A percentile compares a stretch with the other conserved stretches of the same genome.
Evolutionary conservation across 2,888 invertebrate species (phyloP).

Genomic region (Deroplatys truncata): DNA sequence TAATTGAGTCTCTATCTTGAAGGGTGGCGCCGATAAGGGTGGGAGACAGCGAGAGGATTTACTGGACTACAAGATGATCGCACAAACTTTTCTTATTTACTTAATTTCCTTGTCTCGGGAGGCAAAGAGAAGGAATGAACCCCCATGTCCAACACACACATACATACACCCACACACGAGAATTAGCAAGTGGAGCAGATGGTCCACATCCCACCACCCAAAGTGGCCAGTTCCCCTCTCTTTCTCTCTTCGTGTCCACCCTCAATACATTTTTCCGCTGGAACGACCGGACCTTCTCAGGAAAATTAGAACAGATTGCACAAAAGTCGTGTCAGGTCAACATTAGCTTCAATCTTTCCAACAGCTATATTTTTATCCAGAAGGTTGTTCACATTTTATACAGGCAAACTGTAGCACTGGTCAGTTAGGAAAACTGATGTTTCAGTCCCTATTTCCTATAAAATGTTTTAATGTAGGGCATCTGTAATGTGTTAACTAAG

Average conservation of each 20-base stretch:
- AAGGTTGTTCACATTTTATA: too few relatives aligned
- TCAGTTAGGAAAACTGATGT: too few relatives aligned
- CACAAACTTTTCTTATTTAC: neutral
- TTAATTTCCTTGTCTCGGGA: neutral
- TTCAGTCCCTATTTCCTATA: too few relatives aligned
- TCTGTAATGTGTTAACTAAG: too few relatives aligned
- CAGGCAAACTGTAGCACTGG: too few relatives aligned
- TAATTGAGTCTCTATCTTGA: neutral
- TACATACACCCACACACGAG: neutral
- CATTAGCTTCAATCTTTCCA: neutral
- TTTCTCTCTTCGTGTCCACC: neutral
- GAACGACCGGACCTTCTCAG: neutral
- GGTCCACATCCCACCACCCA: neutral
- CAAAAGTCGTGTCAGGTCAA: neutral
- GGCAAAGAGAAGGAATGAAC: neutral
- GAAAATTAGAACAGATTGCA: neutral
- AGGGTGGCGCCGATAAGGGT: neutral
- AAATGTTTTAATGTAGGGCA: too few relatives aligned
- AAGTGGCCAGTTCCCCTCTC: neutral
- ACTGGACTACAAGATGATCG: neutral
- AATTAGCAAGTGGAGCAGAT: neutral
- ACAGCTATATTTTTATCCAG: too few relatives aligned
- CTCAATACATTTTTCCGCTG: neutral
- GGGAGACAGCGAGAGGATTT: neutral
- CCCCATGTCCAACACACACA: neutral